phyloP scores from a whole-genome alignment of 2,113 vertebrate genomes.

The Ochotona princeps region DNA sequence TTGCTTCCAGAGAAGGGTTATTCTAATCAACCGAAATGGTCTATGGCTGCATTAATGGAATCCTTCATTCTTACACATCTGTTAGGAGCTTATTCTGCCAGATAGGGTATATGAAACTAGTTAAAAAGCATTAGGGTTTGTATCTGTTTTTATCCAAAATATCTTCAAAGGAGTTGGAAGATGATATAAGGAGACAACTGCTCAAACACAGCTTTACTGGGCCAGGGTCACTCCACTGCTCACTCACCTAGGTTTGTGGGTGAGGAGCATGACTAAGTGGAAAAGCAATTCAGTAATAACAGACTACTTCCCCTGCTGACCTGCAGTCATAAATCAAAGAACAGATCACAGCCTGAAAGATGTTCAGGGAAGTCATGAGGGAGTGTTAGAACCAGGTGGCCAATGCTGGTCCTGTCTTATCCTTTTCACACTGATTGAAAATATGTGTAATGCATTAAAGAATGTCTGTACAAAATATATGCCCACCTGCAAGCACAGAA shows the following conservation, averaged over 20 bases:
- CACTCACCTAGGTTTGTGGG: conserved; percentile 20
- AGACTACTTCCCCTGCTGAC: conserved; percentile 49
- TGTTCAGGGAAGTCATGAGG: background rate
- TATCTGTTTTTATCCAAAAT: conserved; percentile 49
- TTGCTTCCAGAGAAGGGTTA: conserved; percentile 59
- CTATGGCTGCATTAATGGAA: conserved; percentile 56
- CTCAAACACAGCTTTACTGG: conserved; percentile 47
- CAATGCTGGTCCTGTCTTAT: background rate
- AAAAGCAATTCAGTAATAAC: conserved; percentile 66
- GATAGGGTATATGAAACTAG: conserved; percentile 41
- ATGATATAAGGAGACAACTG: conserved; percentile 58
- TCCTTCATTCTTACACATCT: conserved; percentile 40
- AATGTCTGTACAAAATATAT: background rate
- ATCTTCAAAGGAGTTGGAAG: conserved; percentile 58
- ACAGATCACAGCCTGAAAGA: conserved; percentile 10
- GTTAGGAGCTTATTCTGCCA: background rate
- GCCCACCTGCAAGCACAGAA: background rate
- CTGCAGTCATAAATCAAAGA: conserved; percentile 53
- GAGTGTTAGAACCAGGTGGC: background rate
- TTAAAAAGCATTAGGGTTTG: conserved; percentile 44
- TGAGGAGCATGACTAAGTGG: conserved; percentile 61
- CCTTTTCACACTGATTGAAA: background rate
- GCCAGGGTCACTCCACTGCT: background rate
- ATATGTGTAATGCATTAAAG: background rate
- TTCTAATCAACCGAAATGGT: conserved; percentile 72